Conservation (phyloP, 1,140 invertebrate species). For the Musca domestica region DNA sequence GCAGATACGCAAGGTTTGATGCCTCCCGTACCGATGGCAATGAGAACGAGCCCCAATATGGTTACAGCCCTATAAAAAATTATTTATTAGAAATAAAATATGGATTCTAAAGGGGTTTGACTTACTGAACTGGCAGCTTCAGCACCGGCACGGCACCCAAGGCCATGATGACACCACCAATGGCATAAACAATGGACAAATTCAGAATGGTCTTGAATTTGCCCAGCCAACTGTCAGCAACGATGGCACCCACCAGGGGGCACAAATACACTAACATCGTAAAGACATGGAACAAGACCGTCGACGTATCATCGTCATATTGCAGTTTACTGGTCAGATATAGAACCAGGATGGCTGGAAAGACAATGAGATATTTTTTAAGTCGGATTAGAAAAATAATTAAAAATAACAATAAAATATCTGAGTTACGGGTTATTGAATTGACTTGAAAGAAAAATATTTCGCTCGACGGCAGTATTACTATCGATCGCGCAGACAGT, state of each 20-base stretch:
- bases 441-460: too few species aligned
- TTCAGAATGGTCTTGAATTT: conserved; percentile 85
- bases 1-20: conserved; percentile 97
- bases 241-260: conserved; percentile 79
- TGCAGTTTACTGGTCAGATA: conserved; percentile 70
- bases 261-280: conserved; percentile 79
- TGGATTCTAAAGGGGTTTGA: too few species aligned
- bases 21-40: conserved; percentile 89
- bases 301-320: conserved; percentile 66
- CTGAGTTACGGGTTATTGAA: too few species aligned
- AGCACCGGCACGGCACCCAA: conserved; percentile 63
- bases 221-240: conserved; percentile 79
- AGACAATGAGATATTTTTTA: too few species aligned
- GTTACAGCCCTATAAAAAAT: conserved; percentile 61
- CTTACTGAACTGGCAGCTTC: conserved; percentile 64
- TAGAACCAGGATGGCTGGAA: conserved; percentile 73
- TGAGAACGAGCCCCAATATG: conserved; percentile 76
- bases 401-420: too few species aligned
- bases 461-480: too few species aligned
- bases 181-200: conserved; percentile 81
- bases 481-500: too few species aligned
- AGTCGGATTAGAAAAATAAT: too few species aligned
- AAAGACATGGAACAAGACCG: conserved; percentile 77
- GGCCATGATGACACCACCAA: conserved; percentile 80
- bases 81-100: conserved; percentile 3